Percentiles rank a stretch among this genome's conserved stretches.
Conservation (phyloP, 2,797 vertebrate species). For the Echiichthys vipera region DNA sequence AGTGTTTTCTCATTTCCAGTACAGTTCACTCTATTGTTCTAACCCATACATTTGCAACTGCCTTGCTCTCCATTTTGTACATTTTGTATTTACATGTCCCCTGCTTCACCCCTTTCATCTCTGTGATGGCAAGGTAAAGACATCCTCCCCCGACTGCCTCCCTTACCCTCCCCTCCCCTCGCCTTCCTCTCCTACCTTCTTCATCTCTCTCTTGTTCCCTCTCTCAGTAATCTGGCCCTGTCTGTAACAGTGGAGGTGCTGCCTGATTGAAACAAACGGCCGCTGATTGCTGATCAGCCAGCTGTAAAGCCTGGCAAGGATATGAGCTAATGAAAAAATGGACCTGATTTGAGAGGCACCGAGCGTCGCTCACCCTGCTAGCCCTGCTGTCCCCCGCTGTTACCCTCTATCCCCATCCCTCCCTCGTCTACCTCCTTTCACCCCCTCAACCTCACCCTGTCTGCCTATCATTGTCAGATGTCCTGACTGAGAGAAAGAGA, state of each 20-base stretch:
- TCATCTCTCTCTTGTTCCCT: constrained; percentile 61
- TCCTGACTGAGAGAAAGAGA: constrained; percentile 45
- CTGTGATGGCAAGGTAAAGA: constrained; percentile 70
- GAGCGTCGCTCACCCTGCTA: constrained; percentile 80
- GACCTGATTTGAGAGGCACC: constrained; percentile 88
- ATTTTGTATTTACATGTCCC: constrained; percentile 77
- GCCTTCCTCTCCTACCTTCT: constrained; percentile 43
- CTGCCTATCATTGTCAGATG: constrained; percentile 73
- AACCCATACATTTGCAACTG: constrained; percentile 51
- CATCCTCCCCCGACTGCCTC: constrained; percentile 39
- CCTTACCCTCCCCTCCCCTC: constrained; percentile 26
- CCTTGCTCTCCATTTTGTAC: constrained; percentile 60
- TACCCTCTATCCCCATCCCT: constrained; percentile 75
- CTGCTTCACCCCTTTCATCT: constrained; percentile 78
- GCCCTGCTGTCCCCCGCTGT: constrained; percentile 81
- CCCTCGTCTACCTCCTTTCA: constrained; percentile 63
- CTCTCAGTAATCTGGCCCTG: constrained; percentile 79
- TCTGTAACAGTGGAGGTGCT: constrained; percentile 80
- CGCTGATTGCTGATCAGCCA: constrained; percentile 94
- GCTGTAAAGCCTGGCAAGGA: constrained; percentile 94
- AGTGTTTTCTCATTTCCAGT: constrained; percentile 60
- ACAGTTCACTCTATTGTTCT: constrained; percentile 65
- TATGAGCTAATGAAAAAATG: constrained; percentile 93
- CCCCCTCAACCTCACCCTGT: constrained; percentile 58
- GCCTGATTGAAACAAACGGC: constrained; percentile 93